A percentile compares a stretch with the other conserved stretches of the same genome.
Evolutionary conservation across 2,888 invertebrate species (phyloP).

Genomic region (Cephus sareptanus): DNA sequence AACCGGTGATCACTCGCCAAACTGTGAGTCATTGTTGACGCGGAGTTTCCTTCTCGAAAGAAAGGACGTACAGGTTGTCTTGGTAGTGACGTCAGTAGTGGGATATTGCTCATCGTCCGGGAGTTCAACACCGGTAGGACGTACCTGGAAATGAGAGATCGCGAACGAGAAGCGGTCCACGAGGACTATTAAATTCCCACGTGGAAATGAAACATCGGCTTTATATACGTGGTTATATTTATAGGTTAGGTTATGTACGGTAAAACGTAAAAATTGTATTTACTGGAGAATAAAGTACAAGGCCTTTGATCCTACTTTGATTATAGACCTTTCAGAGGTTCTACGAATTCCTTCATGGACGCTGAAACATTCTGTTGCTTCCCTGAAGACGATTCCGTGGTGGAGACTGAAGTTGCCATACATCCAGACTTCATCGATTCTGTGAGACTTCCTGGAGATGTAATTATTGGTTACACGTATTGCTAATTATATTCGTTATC

Average conservation of each 20-base stretch:
- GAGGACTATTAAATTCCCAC: neutral
- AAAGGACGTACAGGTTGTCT: neutral
- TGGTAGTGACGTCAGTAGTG: neutral
- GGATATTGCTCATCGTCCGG: neutral
- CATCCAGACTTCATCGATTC: too few species aligned
- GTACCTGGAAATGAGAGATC: constrained; percentile 31
- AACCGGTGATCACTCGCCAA: neutral
- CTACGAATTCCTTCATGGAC: neutral
- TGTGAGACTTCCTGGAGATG: too few species aligned
- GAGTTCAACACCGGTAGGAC: neutral
- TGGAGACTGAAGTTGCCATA: too few species aligned
- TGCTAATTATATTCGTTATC: neutral
- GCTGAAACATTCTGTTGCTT: too few species aligned
- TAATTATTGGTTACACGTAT: too few species aligned
- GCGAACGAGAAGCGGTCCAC: constrained; percentile 21
- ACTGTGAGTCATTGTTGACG: neutral
- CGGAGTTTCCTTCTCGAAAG: neutral
- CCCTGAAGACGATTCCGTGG: too few species aligned
- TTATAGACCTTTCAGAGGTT: neutral
- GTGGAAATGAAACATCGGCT: neutral
- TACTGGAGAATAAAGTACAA: neutral
- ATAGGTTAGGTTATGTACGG: neutral
- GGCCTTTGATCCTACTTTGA: neutral
- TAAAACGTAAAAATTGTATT: neutral
- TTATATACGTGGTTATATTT: neutral